Evolutionary conservation across 92 coral and sea anemone species (phyloP), one percentile per base, ranked within the genome.

Genomic region (Porites rus): DNA sequence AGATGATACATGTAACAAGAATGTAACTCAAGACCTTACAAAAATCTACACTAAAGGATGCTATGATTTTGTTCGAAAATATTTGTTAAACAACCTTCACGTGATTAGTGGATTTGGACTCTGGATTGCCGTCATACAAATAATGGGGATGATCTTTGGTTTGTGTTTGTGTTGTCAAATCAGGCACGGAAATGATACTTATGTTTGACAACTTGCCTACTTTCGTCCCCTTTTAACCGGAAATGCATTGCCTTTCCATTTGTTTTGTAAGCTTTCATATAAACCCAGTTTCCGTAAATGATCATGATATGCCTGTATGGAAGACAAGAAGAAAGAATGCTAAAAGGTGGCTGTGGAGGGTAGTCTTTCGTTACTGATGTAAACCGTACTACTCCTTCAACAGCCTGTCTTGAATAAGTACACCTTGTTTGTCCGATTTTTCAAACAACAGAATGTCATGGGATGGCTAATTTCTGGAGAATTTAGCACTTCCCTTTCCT

Each of bases 101-200:
- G 94, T 97, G 76, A 92, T 97, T 22, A 91, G 99, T 72, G 96
- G 96, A 31, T 93, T 97, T 77, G 98, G 98, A 8, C 92, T 92
- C 17, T 97, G 99, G 99, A 93, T 95, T 65, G 96, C 98, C 20
- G 98, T 92, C n/a, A 92, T 95, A 65, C 98, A 95, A 69, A 54
- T 97, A 14, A 90, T 97, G 94, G 98, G 99, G 20, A 94, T 97
- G 78, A 94, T 91, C 43, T 97, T 94, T 78, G 96, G 96, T 12
- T 80, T 96, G 75, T 97, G 98, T 76, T 77, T 97, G 83, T 97
- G 96, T 82, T 95, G 94, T 81, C 95, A 95, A 62, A 93, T 93
- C 74, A 90, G 95, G 74, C 86, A 81, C 59, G 88, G 79, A 19
- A 86, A 86, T 76, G 77, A 77, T 53, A 76, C 83, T 28, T 85